Conservation (phyloP, 2,888 invertebrate species). For the Linnaemya vulpina region DNA sequence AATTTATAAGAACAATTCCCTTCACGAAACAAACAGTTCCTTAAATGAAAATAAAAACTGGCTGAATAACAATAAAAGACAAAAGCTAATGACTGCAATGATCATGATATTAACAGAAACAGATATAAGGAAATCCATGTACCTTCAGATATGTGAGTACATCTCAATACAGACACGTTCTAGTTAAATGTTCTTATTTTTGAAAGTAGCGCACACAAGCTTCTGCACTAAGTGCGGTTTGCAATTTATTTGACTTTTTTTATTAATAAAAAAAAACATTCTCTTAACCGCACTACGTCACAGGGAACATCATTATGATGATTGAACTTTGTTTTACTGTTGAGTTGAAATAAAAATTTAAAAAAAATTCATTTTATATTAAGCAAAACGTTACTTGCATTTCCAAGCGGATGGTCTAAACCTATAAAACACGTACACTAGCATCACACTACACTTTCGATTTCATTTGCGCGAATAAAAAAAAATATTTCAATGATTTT, state of each 20-base stretch:
- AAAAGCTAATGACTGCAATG: constrained; percentile 32
- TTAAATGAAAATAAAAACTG: constrained; percentile 37
- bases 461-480: not conserved
- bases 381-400: constrained; percentile 38
- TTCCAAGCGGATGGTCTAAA: constrained; percentile 2
- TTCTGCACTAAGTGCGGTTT: not conserved
- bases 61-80: constrained; percentile 23
- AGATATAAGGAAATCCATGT: constrained; percentile 31
- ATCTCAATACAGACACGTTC: constrained; percentile 37
- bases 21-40: constrained; percentile 1
- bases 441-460: constrained; percentile 8
- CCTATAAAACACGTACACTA: not conserved
- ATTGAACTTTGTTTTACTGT: constrained; percentile 41
- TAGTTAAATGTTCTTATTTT: constrained; percentile 35
- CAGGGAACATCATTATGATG: constrained; percentile 24
- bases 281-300: constrained; percentile 32
- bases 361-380: not conserved
- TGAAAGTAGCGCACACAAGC: not conserved
- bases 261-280: constrained; percentile 38
- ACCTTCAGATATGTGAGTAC: not conserved
- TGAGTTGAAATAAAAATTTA: constrained; percentile 25
- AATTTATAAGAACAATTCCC: constrained; percentile 64
- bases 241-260: constrained; percentile 12
- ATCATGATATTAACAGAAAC: constrained; percentile 38
- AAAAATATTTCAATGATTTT: constrained; percentile 44